These are phyloP conservation scores for Campylorhamphus procurvoides DNA, from an alignment of 2,113 vertebrate genomes.

Conservation along the genomic window DNA sequence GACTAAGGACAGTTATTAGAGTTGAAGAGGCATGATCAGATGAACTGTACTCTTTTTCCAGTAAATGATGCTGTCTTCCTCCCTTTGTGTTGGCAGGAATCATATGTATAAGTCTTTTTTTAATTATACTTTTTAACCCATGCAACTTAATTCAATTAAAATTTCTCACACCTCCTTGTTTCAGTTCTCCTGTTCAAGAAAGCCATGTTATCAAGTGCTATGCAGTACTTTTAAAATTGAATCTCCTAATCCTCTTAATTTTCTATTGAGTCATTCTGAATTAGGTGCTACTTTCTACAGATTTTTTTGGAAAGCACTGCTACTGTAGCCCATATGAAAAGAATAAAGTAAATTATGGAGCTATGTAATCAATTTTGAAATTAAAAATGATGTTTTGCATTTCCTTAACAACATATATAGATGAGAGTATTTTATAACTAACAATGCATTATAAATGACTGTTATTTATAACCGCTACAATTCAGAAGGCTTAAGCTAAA, in stretches of 20 bases:
- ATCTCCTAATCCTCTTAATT: slow-evolving; percentile 6
- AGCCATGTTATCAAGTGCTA: background rate
- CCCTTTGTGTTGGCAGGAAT: background rate
- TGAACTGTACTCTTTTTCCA: background rate
- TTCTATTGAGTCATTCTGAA: background rate
- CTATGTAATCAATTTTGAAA: background rate
- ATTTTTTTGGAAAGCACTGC: background rate
- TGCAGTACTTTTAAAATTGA: background rate
- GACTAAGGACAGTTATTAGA: background rate
- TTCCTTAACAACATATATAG: background rate
- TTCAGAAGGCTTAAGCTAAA: background rate
- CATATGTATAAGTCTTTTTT: background rate
- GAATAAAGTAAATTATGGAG: background rate
- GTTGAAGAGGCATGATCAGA: background rate
- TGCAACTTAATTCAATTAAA: background rate
- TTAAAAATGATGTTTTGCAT: background rate
- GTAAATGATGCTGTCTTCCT: background rate
- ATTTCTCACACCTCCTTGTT: background rate
- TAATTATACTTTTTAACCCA: background rate
- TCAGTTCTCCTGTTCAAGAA: background rate
- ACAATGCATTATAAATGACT: background rate
- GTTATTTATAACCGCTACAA: background rate
- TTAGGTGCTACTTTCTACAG: background rate
- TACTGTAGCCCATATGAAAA: background rate
- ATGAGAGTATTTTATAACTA: background rate